These are phyloP conservation scores for Amphiura filiformis DNA, from an alignment of 35 echinoderm and acorn worm genomes.

Conservation along the genomic window DNA sequence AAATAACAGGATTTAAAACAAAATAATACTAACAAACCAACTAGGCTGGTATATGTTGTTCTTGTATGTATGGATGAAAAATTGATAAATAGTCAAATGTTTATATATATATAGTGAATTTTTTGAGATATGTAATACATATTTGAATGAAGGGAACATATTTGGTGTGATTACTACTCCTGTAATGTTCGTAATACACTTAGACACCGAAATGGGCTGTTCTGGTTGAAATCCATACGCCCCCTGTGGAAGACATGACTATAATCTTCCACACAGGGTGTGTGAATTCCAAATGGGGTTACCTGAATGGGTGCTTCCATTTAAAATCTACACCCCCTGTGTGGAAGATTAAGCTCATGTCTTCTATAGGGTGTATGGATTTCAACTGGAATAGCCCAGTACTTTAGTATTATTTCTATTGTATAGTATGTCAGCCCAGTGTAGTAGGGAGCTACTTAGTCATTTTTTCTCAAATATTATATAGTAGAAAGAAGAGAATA, in stretches of 20 bases:
- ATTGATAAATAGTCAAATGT: not conserved
- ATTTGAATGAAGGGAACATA: not conserved
- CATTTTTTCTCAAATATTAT: not conserved
- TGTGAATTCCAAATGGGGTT: no score
- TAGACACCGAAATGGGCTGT: not conserved
- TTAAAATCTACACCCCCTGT: no score
- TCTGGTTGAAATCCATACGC: no score
- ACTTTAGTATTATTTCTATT: not conserved
- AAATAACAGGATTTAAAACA: not conserved
- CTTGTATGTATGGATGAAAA: not conserved
- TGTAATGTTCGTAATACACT: not conserved
- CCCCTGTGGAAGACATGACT: no score
- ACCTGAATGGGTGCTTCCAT: no score
- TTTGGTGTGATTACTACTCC: not conserved
- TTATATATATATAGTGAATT: not conserved
- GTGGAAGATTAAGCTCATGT: no score
- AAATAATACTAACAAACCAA: not conserved
- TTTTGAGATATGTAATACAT: conserved; percentile 8
- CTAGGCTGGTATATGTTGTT: not conserved
- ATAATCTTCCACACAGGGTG: no score
- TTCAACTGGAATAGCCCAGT: no score
- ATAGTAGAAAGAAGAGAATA: no score
- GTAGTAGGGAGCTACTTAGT: not conserved
- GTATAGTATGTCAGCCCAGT: not conserved
- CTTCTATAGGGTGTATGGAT: no score